Conservation (phyloP, 1,140 invertebrate species). For the Ceratitis capitata region DNA sequence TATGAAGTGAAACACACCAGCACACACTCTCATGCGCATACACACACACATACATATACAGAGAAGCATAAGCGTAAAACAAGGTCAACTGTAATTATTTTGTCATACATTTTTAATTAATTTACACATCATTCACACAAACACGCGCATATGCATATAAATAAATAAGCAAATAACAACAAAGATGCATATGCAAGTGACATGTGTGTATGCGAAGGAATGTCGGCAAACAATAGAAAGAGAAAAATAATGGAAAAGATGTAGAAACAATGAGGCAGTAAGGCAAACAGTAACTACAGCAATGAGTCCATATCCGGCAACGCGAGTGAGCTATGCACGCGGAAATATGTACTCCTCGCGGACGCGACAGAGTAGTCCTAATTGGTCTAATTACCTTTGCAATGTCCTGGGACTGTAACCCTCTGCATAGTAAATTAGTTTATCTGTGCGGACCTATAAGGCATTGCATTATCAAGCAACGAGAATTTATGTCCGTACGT, state of each 20-base stretch:
- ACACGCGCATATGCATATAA: background rate
- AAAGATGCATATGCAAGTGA: background rate
- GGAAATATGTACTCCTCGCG: background rate
- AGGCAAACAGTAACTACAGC: background rate
- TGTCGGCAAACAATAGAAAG: constrained; percentile 23
- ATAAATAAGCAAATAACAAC: background rate
- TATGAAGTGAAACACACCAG: background rate
- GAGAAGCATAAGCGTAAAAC: background rate
- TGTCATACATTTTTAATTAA: constrained; percentile 45
- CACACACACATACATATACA: background rate
- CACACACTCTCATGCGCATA: background rate
- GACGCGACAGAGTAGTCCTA: too few relatives aligned
- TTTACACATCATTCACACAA: constrained; percentile 37
- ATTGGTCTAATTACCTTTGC: too few relatives aligned
- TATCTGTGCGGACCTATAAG: too few relatives aligned
- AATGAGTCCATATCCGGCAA: background rate
- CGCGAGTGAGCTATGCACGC: background rate
- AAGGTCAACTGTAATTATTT: constrained; percentile 43
- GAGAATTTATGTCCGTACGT: too few relatives aligned
- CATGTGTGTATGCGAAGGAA: background rate
- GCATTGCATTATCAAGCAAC: too few relatives aligned
- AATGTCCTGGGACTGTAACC: too few relatives aligned
- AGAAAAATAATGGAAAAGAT: constrained; percentile 1
- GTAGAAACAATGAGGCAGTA: background rate
- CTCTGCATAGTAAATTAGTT: too few relatives aligned